These are phyloP conservation scores for Arbacia lixula DNA, from an alignment of 53 echinoderm and acorn worm species.

Conservation along the genomic window DNA sequence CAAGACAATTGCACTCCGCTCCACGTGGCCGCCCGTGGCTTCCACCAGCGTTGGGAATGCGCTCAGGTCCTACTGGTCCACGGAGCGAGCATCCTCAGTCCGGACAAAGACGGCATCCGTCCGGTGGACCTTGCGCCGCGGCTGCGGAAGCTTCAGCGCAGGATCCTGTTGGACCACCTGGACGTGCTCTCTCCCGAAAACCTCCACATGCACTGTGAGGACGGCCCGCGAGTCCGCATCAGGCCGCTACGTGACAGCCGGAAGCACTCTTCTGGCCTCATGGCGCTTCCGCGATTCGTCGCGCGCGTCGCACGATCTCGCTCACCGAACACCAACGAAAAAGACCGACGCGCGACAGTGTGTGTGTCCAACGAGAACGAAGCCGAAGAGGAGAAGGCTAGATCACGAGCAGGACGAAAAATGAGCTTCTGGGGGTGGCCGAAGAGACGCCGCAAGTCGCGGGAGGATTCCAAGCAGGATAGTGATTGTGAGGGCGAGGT, in stretches of 20 bases:
- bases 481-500: slow-evolving; percentile 31
- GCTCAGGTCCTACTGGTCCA: slow-evolving; percentile 74
- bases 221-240: slow-evolving; percentile 51
- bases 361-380: slow-evolving; percentile 61
- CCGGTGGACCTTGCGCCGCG: slow-evolving; percentile 79
- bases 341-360: slow-evolving; percentile 70
- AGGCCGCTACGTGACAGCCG: slow-evolving; percentile 71
- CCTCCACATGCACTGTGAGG: slow-evolving; percentile 53
- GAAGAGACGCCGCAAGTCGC: slow-evolving; percentile 68
- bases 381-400: slow-evolving; percentile 15
- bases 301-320: slow-evolving; percentile 76
- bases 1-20: slow-evolving; percentile 62
- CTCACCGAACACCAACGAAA: slow-evolving; percentile 69
- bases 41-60: slow-evolving; percentile 79
- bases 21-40: slow-evolving; percentile 74
- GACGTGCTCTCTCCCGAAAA: slow-evolving; percentile 78
- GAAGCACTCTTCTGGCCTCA: slow-evolving; percentile 72
- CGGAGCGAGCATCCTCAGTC: slow-evolving; percentile 67
- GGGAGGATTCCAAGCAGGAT: slow-evolving; percentile 56
- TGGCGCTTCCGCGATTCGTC: slow-evolving; percentile 74
- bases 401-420: slow-evolving; percentile 58
- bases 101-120: slow-evolving; percentile 63
- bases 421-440: slow-evolving; percentile 84
- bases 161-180: slow-evolving; percentile 78
- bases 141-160: slow-evolving; percentile 73